Evolutionary conservation across 2,113 vertebrate genomes (phyloP).

Genomic region (Ceyx margarethae): DNA sequence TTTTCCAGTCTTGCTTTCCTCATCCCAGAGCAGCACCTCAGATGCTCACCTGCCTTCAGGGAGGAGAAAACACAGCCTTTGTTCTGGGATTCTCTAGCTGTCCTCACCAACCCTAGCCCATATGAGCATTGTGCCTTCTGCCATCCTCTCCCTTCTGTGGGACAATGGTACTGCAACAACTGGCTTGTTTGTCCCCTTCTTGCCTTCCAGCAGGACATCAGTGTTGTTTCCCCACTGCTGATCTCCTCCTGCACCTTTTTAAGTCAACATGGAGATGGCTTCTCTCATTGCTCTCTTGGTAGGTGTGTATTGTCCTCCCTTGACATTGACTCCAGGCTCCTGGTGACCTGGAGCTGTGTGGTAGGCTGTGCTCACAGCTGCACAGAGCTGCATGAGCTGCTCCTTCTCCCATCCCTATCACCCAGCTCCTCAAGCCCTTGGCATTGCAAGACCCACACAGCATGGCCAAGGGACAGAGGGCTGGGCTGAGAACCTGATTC

Average conservation of each 20-base stretch:
- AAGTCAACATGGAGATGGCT: neutral
- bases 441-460: neutral
- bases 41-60: neutral
- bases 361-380: neutral
- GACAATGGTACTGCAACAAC: neutral
- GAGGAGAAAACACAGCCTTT: neutral
- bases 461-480: fast-evolving
- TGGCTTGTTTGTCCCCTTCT: neutral
- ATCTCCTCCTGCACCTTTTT: neutral
- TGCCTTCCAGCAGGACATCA: neutral
- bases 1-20: neutral
- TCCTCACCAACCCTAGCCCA: fast-evolving
- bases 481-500: neutral
- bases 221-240: neutral
- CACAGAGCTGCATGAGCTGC: fast-evolving
- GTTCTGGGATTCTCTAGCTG: neutral
- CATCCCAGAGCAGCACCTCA: neutral
- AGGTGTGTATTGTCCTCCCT: neutral
- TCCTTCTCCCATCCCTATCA: neutral
- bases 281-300: fast-evolving
- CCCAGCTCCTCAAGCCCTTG: neutral
- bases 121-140: fast-evolving
- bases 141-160: neutral
- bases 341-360: fast-evolving
- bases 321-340: neutral